Conservation (phyloP, 2,113 vertebrate genomes). For the Thermophis baileyi region DNA sequence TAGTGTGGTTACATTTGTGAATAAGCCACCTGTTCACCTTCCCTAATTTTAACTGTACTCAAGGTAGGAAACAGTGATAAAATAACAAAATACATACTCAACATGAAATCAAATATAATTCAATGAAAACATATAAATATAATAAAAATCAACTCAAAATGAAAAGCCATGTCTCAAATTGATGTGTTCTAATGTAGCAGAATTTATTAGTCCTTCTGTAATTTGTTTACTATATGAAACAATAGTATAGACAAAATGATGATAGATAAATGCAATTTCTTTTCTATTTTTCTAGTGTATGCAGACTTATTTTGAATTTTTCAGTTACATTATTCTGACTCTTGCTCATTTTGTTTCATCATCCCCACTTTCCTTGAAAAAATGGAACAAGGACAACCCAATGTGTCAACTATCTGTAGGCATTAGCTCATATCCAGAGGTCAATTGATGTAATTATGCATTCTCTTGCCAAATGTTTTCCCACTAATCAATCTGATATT, state of each 20-base stretch:
- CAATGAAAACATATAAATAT: neutral
- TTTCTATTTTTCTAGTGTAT: neutral
- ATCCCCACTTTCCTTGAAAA: neutral
- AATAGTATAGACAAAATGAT: neutral
- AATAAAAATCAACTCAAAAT: neutral
- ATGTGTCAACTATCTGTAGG: neutral
- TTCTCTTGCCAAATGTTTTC: neutral
- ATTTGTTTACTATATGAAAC: neutral
- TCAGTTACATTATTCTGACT: neutral
- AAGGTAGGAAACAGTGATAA: neutral
- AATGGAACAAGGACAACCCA: neutral
- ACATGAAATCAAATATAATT: neutral
- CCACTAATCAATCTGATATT: neutral
- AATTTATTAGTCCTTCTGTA: neutral
- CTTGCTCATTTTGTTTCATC: neutral
- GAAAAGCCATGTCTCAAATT: neutral
- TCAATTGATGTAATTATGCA: neutral
- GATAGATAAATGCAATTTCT: neutral
- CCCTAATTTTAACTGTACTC: neutral
- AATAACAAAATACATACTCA: neutral
- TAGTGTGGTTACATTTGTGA: neutral
- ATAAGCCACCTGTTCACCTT: neutral
- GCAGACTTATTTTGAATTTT: neutral
- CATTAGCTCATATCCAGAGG: neutral
- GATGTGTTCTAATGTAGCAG: neutral